Evolutionary conservation across 2,797 vertebrate species (phyloP).

Genomic region (Semaprochilodus insignis): DNA sequence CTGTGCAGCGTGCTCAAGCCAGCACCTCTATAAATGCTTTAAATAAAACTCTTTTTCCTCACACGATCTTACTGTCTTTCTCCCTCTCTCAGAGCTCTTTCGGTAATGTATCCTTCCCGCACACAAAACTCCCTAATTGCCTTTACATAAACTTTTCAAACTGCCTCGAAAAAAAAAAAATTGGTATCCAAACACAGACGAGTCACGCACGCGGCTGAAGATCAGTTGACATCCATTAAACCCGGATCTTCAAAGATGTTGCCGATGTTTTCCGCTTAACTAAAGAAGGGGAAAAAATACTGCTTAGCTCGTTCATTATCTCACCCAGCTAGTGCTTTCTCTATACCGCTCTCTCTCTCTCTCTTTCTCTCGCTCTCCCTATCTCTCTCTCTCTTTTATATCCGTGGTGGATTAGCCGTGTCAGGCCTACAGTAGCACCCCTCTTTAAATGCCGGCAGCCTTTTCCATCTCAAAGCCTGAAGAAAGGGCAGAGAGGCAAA

Average conservation of each 20-base stretch:
- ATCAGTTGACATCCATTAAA: slow-evolving; percentile 30
- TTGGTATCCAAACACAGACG: slow-evolving; percentile 9
- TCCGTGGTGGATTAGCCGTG: neutral
- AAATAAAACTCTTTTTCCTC: neutral
- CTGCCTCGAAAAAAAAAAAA: slow-evolving; percentile 1
- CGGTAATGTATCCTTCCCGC: slow-evolving; percentile 3
- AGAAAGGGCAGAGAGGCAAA: slow-evolving; percentile 44
- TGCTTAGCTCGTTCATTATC: slow-evolving; percentile 25
- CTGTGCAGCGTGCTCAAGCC: neutral
- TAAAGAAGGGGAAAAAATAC: neutral
- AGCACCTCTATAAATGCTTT: neutral
- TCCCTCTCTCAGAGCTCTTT: neutral
- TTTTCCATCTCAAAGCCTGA: slow-evolving; percentile 31
- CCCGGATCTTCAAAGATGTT: slow-evolving; percentile 12
- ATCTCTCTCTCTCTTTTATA: neutral
- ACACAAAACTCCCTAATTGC: slow-evolving; percentile 20
- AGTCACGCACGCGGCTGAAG: neutral
- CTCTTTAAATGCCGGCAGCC: neutral
- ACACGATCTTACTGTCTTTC: neutral
- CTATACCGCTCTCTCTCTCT: neutral
- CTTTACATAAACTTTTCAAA: slow-evolving; percentile 22
- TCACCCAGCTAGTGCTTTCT: slow-evolving; percentile 14
- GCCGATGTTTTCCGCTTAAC: slow-evolving; percentile 5
- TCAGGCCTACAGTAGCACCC: slow-evolving; percentile 16
- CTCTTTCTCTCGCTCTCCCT: neutral